phyloP scores from a whole-genome alignment of 2,888 invertebrate species.

The Clivina fossor region DNA sequence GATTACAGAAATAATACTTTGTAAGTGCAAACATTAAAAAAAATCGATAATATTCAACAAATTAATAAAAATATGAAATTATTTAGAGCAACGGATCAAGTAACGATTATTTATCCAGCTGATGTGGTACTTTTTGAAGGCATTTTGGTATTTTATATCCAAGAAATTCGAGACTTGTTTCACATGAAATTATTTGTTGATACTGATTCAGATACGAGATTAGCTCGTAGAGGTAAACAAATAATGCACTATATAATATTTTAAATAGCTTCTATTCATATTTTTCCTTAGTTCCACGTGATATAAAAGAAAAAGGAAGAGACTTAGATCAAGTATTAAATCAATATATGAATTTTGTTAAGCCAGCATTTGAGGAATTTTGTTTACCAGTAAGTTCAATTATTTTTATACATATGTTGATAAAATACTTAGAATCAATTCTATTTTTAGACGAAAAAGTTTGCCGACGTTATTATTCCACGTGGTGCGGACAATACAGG shows the following conservation, averaged over 20 bases:
- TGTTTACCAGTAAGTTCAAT: conserved; percentile 83
- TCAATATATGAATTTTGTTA: conserved; percentile 97
- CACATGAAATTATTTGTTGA: conserved; percentile 99
- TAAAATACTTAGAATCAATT: conserved; percentile 26
- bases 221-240: conserved; percentile 85
- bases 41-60: too few relatives aligned
- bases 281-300: conserved; percentile 78
- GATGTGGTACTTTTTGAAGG: conserved; percentile 98
- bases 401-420: conserved; percentile 15
- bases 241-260: conserved; percentile 13
- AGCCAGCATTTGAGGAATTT: conserved; percentile 99
- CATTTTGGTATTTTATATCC: conserved; percentile 96
- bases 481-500: conserved; percentile 97
- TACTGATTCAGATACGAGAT: conserved; percentile 96
- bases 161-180: conserved; percentile 90
- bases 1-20: conserved; percentile 90
- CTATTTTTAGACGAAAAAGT: conserved; percentile 91
- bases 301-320: conserved; percentile 92
- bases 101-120: conserved; percentile 85
- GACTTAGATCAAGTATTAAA: conserved; percentile 92
- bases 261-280: conserved; percentile 18
- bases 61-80: background rate
- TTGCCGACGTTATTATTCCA: conserved; percentile 99
- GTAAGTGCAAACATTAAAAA: conserved; percentile 57
- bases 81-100: conserved; percentile 63